These are phyloP conservation scores for Leptopilina drosophilae DNA, from an alignment of 2,888 invertebrate genomes.

Conservation along the genomic window DNA sequence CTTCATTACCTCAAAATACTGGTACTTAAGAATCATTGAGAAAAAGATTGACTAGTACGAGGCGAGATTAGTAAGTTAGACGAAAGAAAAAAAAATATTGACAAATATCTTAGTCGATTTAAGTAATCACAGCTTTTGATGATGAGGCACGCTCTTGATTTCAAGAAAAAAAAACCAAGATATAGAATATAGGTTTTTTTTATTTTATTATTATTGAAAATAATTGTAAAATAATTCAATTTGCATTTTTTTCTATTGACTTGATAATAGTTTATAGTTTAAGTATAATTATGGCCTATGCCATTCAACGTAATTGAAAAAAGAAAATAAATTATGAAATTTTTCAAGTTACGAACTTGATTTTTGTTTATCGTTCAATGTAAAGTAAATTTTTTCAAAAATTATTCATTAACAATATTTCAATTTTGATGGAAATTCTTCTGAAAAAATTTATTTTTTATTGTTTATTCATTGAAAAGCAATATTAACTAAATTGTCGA, in stretches of 20 bases:
- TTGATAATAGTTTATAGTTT: background rate
- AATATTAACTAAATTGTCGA: too few relatives aligned
- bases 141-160: slow-evolving; percentile 2
- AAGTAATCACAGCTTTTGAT: slow-evolving; percentile 24
- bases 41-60: slow-evolving; percentile 4
- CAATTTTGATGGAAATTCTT: too few relatives aligned
- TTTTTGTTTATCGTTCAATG: background rate
- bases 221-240: background rate
- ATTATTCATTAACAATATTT: too few relatives aligned
- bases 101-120: slow-evolving; percentile 13
- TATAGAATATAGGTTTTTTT: background rate
- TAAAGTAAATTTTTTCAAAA: too few relatives aligned
- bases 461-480: too few relatives aligned
- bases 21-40: slow-evolving; percentile 26
- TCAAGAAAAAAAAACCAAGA: background rate
- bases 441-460: too few relatives aligned
- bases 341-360: slow-evolving; percentile 21
- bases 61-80: slow-evolving; percentile 13
- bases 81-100: background rate
- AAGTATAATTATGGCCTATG: slow-evolving; percentile 19
- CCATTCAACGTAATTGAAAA: background rate
- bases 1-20: slow-evolving; percentile 1
- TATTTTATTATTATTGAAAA: background rate
- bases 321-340: background rate
- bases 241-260: background rate